A percentile compares a stretch with the other conserved stretches of the same genome.
phyloP scores from a whole-genome alignment of 1,140 invertebrate species.

The Neodiprion pinetum region DNA sequence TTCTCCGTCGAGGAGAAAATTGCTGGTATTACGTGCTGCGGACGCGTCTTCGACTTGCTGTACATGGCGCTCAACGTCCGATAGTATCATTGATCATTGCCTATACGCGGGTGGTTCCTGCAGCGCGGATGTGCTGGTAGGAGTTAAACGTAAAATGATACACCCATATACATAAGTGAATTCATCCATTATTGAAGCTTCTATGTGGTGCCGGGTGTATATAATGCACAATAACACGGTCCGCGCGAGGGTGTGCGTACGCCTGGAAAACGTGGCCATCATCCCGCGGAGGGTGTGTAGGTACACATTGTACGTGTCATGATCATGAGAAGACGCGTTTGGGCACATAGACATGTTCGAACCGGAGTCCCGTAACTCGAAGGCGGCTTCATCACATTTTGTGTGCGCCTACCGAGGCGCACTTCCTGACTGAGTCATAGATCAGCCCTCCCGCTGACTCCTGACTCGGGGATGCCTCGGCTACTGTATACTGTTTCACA shows the following conservation, averaged over 20 bases:
- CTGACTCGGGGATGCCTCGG: slow-evolving; percentile 1
- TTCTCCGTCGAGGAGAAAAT: no score
- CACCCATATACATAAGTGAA: background rate
- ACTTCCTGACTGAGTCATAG: slow-evolving; percentile 7
- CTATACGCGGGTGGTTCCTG: background rate
- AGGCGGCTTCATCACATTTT: background rate
- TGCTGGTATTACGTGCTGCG: no score
- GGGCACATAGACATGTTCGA: background rate
- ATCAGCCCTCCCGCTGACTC: slow-evolving; percentile 6
- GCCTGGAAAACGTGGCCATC: background rate
- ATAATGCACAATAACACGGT: no score
- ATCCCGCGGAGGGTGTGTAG: background rate
- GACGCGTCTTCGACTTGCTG: no score
- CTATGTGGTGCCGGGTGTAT: no score
- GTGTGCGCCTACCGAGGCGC: slow-evolving; percentile 3
- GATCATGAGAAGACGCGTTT: background rate
- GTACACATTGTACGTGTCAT: background rate
- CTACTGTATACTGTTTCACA: slow-evolving; percentile 5
- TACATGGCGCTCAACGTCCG: background rate
- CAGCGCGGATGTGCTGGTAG: no score
- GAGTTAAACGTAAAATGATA: slow-evolving; percentile 6
- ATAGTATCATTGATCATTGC: background rate
- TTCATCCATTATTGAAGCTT: background rate
- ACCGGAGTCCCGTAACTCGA: background rate
- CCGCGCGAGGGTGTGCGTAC: background rate